Percentiles rank a stretch among this genome's conserved stretches.
Evolutionary conservation across 2,797 vertebrate species (phyloP).

Genomic region (Chromobotia macracanthus): DNA sequence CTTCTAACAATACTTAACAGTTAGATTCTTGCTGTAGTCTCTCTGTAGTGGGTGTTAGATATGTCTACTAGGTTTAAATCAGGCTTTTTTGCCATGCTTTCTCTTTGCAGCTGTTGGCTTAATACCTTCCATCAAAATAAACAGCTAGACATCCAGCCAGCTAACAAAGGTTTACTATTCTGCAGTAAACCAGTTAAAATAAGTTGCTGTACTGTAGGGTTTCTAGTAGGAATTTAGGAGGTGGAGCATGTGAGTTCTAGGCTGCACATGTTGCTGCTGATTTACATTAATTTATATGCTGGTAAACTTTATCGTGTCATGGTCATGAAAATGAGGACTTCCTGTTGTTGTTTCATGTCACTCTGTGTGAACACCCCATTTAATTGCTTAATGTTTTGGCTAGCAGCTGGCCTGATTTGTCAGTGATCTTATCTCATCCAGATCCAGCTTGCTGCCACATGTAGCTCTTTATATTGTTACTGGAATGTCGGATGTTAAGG

Average conservation of each 20-base stretch:
- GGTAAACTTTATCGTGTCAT: neutral
- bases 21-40: neutral
- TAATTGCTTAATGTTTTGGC: conserved; percentile 5
- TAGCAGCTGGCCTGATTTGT: conserved; percentile 36
- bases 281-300: neutral
- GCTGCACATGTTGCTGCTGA: neutral
- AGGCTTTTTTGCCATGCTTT: neutral
- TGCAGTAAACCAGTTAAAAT: neutral
- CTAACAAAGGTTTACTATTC: neutral
- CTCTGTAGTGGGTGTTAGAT: neutral
- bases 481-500: neutral
- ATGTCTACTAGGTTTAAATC: conserved; percentile 10
- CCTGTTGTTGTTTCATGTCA: neutral
- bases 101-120: neutral
- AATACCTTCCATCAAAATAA: conserved; percentile 1
- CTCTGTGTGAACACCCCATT: conserved; percentile 41
- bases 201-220: neutral
- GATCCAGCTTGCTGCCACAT: conserved; percentile 48
- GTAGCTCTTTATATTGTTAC: conserved; percentile 32
- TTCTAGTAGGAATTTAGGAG: neutral
- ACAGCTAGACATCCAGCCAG: neutral
- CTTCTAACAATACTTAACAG: neutral
- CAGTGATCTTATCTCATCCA: neutral
- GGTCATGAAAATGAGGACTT: neutral
- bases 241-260: neutral